Base-by-base conservation (phyloP, 2,797 vertebrate genomes). In the Sciurus carolinensis region DNA sequence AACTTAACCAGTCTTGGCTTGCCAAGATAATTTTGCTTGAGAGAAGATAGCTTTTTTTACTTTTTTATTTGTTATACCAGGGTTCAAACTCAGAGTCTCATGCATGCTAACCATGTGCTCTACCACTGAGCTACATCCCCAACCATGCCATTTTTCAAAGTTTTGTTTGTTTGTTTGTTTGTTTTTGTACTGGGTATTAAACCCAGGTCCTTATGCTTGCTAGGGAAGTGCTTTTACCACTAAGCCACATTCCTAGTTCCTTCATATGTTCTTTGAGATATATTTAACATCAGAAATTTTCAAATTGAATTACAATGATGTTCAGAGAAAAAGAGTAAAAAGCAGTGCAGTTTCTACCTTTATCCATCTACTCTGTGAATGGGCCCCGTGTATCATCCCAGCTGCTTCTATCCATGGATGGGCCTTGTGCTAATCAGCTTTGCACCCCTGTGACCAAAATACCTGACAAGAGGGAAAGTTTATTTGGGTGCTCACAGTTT, bases 231-330 rank as follows among this genome's bases (percentile, higher is more conserved):
- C 30, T 66, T 66, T 0, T 66, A 44, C 39, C 28, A 50, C 11
- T 84, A 10, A 85, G 33, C 22, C 50, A 30, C n/a, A 36, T 71
- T 24, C 5, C n/a, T 14, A 71, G 47, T 66, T 52, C 22, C 96
- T 79, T 69, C 33, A 81, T 39, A 80, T 33, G 24, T 69, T 88
- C 76, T 69, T 83, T 94, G 69, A 92, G 84, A 67, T 77, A 82
- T 77, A 44, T 85, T 90, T 91, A 80, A 94, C 80, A 82, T 84
- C 36, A 71, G 80, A 96, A 69, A 83, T 96, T 97, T 91, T 44
- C 86, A 86, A 93, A 88, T 52, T 79, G 24, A 57, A 73, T 95
- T 89, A 44, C 17, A 87, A 44, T 87, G 39, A 50, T 91, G 39
- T 83, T 90, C 28, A 83, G 62, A 91, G 91, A 73, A 86, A 15